phyloP scores from a whole-genome alignment of 2,797 vertebrate genomes.

The Luscinia megarhynchos region DNA sequence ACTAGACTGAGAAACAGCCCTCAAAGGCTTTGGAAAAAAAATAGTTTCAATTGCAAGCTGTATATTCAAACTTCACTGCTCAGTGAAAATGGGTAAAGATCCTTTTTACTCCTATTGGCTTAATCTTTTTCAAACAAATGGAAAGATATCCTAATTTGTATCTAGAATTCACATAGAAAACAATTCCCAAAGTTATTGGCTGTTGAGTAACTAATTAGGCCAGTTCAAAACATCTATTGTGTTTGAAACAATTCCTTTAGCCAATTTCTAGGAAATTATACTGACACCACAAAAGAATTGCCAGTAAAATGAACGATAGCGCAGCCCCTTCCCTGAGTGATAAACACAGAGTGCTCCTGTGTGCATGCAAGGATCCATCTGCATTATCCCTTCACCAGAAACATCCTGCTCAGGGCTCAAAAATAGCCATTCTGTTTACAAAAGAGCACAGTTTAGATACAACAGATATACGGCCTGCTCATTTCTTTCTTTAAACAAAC shows the following conservation, averaged over 20 bases:
- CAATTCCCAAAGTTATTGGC: constrained; percentile 61
- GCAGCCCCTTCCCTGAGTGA: not conserved
- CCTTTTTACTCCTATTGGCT: constrained; percentile 52
- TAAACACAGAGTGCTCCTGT: not conserved
- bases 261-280: constrained; percentile 41
- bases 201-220: constrained; percentile 62
- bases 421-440: constrained; percentile 63
- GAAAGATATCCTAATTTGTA: constrained; percentile 52
- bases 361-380: not conserved
- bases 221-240: constrained; percentile 55
- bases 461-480: constrained; percentile 46
- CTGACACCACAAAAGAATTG: constrained; percentile 32
- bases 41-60: constrained; percentile 66
- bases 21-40: constrained; percentile 72
- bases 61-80: constrained; percentile 75
- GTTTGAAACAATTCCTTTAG: constrained; percentile 60
- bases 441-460: constrained; percentile 40
- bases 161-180: constrained; percentile 45
- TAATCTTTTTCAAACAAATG: constrained; percentile 72
- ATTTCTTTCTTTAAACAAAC: constrained; percentile 46
- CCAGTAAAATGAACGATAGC: constrained; percentile 11
- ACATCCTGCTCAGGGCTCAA: constrained; percentile 54
- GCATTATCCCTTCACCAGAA: constrained; percentile 35
- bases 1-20: constrained; percentile 74
- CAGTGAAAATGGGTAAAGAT: constrained; percentile 63